Evolutionary conservation across 1,140 invertebrate genomes (phyloP).

Genomic region (Pararge aegeria): DNA sequence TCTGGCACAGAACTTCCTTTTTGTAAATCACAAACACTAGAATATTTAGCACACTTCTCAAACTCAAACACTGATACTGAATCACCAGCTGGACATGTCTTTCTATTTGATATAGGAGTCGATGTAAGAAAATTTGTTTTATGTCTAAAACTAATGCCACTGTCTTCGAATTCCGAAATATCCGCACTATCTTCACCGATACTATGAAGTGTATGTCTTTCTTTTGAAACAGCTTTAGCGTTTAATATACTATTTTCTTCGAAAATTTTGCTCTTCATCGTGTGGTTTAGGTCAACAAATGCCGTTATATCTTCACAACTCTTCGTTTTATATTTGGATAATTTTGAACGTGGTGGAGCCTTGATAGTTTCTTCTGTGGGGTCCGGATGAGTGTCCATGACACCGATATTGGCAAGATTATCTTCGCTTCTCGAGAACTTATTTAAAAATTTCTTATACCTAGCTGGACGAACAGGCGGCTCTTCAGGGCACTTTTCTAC

Average conservation of each 20-base stretch:
- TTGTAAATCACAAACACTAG: constrained; percentile 53
- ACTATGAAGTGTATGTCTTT: constrained; percentile 50
- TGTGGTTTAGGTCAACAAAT: constrained; percentile 57
- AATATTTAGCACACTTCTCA: constrained; percentile 54
- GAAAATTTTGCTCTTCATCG: constrained; percentile 62
- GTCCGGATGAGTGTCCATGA: constrained; percentile 49
- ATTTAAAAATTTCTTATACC: constrained; percentile 50
- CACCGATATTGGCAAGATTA: constrained; percentile 54
- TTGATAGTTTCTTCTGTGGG: constrained; percentile 33
- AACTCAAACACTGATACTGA: constrained; percentile 55
- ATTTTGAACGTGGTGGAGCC: constrained; percentile 32
- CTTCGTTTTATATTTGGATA: constrained; percentile 66
- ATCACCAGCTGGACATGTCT: constrained; percentile 52
- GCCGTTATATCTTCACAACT: constrained; percentile 69
- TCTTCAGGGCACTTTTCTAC: constrained; percentile 35
- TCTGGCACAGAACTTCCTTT: constrained; percentile 68
- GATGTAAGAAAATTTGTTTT: constrained; percentile 56
- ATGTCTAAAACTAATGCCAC: constrained; percentile 49
- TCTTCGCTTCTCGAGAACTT: constrained; percentile 66
- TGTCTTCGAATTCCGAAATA: constrained; percentile 52
- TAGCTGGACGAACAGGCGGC: constrained; percentile 53
- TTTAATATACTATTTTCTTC: constrained; percentile 68
- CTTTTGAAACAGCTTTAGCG: constrained; percentile 41
- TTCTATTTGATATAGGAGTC: constrained; percentile 63
- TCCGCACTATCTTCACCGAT: constrained; percentile 53